These are phyloP conservation scores for Lordiphosa mommai DNA, from an alignment of 1,140 invertebrate genomes.

Conservation along the genomic window DNA sequence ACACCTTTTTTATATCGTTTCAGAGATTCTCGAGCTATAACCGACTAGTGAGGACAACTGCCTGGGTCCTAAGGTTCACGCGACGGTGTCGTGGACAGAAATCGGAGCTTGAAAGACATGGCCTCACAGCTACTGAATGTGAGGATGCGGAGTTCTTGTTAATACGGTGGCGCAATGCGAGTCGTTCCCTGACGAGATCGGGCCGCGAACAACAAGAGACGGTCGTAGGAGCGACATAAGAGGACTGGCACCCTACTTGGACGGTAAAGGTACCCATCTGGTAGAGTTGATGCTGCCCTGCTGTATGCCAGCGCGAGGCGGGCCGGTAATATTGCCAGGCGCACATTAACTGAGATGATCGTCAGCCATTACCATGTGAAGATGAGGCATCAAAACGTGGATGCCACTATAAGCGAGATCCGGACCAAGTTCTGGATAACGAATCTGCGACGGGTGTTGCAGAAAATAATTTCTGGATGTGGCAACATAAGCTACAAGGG, in stretches of 20 bases:
- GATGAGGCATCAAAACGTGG: slow-evolving; percentile 2
- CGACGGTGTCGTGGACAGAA: background rate
- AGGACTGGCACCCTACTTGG: background rate
- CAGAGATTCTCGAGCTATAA: slow-evolving; percentile 1
- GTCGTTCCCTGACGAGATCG: background rate
- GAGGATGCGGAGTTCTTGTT: too few relatives aligned
- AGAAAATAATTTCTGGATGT: too few relatives aligned
- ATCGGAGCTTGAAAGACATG: background rate
- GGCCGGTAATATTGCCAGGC: slow-evolving; percentile 5
- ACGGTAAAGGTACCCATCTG: background rate
- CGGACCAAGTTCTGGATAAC: slow-evolving; percentile 1
- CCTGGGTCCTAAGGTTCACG: background rate
- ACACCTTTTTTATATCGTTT: background rate
- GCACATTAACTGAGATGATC: background rate
- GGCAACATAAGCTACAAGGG: background rate
- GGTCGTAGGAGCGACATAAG: background rate
- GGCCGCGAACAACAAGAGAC: background rate
- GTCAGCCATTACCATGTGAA: background rate
- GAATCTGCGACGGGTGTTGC: background rate
- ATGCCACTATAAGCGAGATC: background rate
- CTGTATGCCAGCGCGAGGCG: slow-evolving; percentile 6
- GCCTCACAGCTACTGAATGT: too few relatives aligned
- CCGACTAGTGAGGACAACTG: background rate
- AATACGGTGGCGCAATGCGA: too few relatives aligned
- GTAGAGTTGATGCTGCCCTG: slow-evolving; percentile 1